Conservation (phyloP, 2,113 vertebrate genomes). For the Rattus rattus region DNA sequence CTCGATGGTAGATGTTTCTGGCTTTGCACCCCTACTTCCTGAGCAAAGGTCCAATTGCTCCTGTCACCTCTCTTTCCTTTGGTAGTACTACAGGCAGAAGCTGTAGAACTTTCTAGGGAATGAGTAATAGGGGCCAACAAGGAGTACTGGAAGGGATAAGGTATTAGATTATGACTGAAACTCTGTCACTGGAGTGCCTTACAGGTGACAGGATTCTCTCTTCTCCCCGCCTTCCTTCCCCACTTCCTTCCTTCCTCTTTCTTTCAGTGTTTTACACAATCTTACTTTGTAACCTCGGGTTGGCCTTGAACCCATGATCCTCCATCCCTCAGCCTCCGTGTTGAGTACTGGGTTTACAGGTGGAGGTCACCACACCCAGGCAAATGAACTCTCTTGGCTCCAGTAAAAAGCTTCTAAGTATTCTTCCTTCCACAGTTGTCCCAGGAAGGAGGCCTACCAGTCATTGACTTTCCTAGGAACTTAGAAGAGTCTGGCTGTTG, state of each 20-base stretch:
- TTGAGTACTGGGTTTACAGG: not conserved
- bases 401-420: not conserved
- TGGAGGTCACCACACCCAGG: too few relatives aligned
- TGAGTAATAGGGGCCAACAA: too few relatives aligned
- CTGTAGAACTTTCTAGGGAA: not conserved
- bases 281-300: not conserved
- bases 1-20: accelerated
- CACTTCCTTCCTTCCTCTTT: not conserved
- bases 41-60: not conserved
- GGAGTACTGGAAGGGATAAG: too few relatives aligned
- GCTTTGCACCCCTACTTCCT: not conserved
- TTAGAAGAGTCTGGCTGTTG: not conserved
- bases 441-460: not conserved
- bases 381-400: constrained; percentile 17
- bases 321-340: not conserved
- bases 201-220: not conserved
- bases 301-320: not conserved
- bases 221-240: not conserved
- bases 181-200: not conserved
- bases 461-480: constrained; percentile 45
- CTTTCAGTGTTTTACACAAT: not conserved
- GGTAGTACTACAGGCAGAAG: not conserved
- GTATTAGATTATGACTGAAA: not conserved
- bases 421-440: not conserved
- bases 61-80: not conserved